Conservation (phyloP, 2,113 vertebrate genomes). For the Gadus chalcogrammus region DNA sequence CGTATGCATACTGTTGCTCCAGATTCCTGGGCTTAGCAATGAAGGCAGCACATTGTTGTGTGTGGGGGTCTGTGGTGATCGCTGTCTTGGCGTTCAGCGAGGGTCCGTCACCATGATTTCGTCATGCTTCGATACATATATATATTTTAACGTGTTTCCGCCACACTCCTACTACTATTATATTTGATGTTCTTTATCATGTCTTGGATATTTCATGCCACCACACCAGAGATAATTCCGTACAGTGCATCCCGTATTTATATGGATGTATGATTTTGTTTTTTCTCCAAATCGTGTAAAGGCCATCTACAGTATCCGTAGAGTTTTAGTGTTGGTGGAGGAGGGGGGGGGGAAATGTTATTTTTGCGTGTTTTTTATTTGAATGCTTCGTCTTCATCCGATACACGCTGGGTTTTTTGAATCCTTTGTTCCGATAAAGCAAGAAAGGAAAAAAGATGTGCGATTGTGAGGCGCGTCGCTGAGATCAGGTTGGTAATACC, state of each 20-base stretch:
- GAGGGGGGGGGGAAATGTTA: not conserved
- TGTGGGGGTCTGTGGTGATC: constrained; percentile 7
- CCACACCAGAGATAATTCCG: constrained; percentile 54
- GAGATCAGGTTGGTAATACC: constrained; percentile 79
- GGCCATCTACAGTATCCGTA: constrained; percentile 34
- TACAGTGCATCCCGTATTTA: constrained; percentile 37
- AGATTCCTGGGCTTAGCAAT: constrained; percentile 55
- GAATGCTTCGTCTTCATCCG: constrained; percentile 71
- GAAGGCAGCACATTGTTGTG: constrained; percentile 51
- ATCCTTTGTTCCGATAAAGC: constrained; percentile 66
- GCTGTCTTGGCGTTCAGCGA: constrained; percentile 34
- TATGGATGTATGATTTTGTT: constrained; percentile 41
- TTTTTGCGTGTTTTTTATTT: constrained; percentile 47
- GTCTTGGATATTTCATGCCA: constrained; percentile 25
- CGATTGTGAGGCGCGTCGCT: constrained; percentile 69
- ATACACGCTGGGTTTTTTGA: constrained; percentile 75
- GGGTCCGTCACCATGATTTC: constrained; percentile 66
- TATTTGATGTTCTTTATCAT: not conserved
- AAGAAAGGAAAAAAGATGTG: constrained; percentile 42
- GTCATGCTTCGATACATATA: constrained; percentile 47
- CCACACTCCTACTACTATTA: not conserved
- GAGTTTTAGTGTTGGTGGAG: not conserved
- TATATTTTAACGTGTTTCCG: not conserved
- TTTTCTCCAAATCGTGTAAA: constrained; percentile 51
- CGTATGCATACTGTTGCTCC: constrained; percentile 53